Base-by-base conservation (phyloP, 1,140 invertebrate species). In the Triops cancriformis region DNA sequence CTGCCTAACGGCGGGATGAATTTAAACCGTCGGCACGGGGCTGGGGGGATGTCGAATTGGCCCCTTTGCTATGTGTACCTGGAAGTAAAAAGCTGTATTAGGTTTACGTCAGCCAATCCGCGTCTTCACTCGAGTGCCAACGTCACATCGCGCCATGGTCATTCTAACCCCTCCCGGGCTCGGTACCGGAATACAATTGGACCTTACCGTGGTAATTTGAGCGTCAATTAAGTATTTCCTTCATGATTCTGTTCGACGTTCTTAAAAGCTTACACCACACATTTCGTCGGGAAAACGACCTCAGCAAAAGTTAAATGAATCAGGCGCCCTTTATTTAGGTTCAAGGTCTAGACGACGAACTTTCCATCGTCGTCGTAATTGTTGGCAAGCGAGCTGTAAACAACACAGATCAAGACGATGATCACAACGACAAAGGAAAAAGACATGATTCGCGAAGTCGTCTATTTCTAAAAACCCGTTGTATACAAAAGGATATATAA, bases 121-220 rank as follows among this genome's bases (percentile, higher is more conserved):
- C 0, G 51, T 9, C n/a, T 64, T 23, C 18, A 5, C 6, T 64
- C 18, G 18, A 5, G 10, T 14, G 23, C 28, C 45, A 45, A 76
- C 74, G 74, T 76, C 74, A 76, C 41, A 76, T 76, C 27, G 74
- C 74, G 74, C 74, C 74, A 76, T 76, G 74, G 37, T 43, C 74
- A 45, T 76, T 74, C 26, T 11, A 76, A 42, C 11, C 37, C 41
- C 51, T 64, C 51, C n/a, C 51, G 51, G 51, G 18, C 23, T 64
- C 14, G 7, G 31, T 37, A 3, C 51, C 51, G 23, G 51, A 64
- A 23, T 23, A 64, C 51, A 64, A 64, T 64, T 64, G 51, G 51
- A 64, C 18, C 51, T 37, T 23, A 64, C 51, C 6, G 23, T n/a
- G 5, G n/a, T 14, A 64, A 64, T 64, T n/a, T 64, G 51, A 64